phyloP scores from a whole-genome alignment of 2,888 invertebrate genomes.

The Nebria brevicollis region DNA sequence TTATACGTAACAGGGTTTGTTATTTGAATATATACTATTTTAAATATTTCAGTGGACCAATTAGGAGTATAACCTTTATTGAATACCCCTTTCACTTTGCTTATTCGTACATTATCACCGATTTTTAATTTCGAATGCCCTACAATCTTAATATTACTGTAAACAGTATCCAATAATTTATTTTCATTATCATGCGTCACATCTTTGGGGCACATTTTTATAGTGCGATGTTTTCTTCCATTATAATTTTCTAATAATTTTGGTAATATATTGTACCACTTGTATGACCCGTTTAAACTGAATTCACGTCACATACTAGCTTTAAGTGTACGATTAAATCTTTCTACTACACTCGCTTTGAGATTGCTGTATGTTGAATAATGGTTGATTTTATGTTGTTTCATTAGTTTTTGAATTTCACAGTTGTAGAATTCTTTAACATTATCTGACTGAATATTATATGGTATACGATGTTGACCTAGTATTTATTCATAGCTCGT shows the following conservation, averaged over 20 bases:
- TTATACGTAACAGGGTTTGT: too few species aligned
- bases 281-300: conserved; percentile 52
- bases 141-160: conserved; percentile 51
- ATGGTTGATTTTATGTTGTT: conserved; percentile 48
- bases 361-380: conserved; percentile 50
- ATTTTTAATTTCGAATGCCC: conserved; percentile 51
- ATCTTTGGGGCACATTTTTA: conserved; percentile 55
- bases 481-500: conserved; percentile 45
- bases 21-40: too few species aligned
- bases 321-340: conserved; percentile 53
- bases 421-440: conserved; percentile 53
- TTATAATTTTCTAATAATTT: conserved; percentile 34
- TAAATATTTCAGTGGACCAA: too few species aligned
- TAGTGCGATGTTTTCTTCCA: conserved; percentile 53
- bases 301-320: conserved; percentile 53
- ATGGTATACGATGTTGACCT: conserved; percentile 31
- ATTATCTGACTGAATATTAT: conserved; percentile 50
- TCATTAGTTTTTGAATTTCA: conserved; percentile 50
- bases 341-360: conserved; percentile 53
- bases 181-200: conserved; percentile 55
- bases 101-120: conserved; percentile 37
- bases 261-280: conserved; percentile 53
- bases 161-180: conserved; percentile 49
- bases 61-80: too few species aligned
- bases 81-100: too few species aligned